phyloP scores from a whole-genome alignment of 1,140 invertebrate species.

The Agrilus planipennis region DNA sequence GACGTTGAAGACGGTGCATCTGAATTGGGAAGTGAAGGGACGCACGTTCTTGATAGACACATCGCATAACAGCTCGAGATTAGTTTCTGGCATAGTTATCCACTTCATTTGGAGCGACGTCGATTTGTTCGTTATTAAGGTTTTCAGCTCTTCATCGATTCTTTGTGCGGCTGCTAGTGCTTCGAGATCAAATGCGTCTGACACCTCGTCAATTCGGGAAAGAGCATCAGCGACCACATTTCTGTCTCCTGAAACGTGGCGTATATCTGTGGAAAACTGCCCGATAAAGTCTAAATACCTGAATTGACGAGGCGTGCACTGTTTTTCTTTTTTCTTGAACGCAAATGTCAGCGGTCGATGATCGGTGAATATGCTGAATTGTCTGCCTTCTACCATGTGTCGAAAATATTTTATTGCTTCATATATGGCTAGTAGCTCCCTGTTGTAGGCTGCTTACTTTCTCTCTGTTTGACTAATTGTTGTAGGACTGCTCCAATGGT shows the following conservation, averaged over 20 bases:
- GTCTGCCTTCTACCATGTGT: conserved; percentile 22
- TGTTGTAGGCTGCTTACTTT: conserved; percentile 33
- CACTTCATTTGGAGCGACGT: not conserved
- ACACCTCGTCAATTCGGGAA: conserved; percentile 17
- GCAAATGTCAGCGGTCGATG: conserved; percentile 32
- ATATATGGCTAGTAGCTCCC: conserved; percentile 38
- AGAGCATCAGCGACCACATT: conserved; percentile 26
- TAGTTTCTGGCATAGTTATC: not conserved
- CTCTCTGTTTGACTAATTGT: conserved; percentile 26
- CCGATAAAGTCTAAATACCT: conserved; percentile 25
- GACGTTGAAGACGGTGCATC: conserved; percentile 19
- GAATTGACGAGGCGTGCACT: conserved; percentile 21
- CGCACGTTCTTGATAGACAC: too few species aligned
- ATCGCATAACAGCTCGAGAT: too few species aligned
- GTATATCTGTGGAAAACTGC: conserved; percentile 30
- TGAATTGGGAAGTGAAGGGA: conserved; percentile 11
- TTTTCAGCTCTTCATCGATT: conserved; percentile 8
- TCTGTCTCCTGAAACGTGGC: conserved; percentile 23
- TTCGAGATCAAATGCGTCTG: conserved; percentile 17
- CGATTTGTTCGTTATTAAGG: too few species aligned
- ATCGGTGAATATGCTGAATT: conserved; percentile 30
- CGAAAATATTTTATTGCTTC: conserved; percentile 23
- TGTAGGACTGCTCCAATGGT: conserved; percentile 23
- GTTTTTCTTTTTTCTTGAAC: conserved; percentile 21
- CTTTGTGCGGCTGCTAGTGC: too few species aligned